These are phyloP conservation scores for Halcyon senegalensis DNA, from an alignment of 2,113 vertebrate species.

Conservation along the genomic window DNA sequence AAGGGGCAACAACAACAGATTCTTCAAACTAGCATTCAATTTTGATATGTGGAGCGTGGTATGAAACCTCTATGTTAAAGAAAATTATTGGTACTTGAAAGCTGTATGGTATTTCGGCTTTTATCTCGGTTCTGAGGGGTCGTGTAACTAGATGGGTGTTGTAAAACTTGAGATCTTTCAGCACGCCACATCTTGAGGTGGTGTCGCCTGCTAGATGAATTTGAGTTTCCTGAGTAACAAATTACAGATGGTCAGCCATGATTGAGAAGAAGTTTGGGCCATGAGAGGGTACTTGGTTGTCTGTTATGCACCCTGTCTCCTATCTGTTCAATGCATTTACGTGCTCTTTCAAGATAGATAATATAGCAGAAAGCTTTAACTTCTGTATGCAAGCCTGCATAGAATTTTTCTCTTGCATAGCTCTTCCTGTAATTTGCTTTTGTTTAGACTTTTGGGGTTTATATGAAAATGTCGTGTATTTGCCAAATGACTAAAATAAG, in stretches of 20 bases:
- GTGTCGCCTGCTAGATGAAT: neutral
- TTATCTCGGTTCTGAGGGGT: neutral
- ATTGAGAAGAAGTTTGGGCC: neutral
- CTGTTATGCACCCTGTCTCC: rapidly evolving
- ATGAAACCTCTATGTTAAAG: neutral
- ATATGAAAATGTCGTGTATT: neutral
- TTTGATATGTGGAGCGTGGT: neutral
- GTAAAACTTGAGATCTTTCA: neutral
- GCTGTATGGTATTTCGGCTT: neutral
- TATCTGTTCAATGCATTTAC: neutral
- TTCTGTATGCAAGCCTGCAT: neutral
- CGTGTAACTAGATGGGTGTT: neutral
- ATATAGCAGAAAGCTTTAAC: neutral
- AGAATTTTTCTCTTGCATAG: neutral
- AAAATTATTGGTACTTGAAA: neutral
- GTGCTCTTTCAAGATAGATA: neutral
- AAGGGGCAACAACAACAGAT: neutral
- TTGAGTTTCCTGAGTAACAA: neutral
- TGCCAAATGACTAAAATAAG: neutral
- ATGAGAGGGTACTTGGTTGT: neutral
- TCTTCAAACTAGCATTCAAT: neutral
- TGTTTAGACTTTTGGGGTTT: neutral
- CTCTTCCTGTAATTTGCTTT: neutral
- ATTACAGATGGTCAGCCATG: neutral
- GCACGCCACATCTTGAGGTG: neutral